These are phyloP conservation scores for Thalpophila matura DNA, from an alignment of 2,888 invertebrate genomes.

Conservation along the genomic window DNA sequence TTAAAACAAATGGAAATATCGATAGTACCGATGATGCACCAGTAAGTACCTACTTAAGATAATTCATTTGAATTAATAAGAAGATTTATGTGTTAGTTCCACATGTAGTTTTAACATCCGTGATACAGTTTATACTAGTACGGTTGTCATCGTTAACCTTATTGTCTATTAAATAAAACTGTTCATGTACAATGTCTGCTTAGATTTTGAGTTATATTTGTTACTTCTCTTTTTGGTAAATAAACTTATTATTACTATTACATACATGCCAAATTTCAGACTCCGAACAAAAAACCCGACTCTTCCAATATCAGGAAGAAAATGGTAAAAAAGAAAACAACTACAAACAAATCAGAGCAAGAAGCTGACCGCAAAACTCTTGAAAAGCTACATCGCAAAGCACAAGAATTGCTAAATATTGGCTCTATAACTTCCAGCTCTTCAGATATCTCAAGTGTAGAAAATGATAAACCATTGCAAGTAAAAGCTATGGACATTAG, in stretches of 20 bases:
- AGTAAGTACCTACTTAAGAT: slow-evolving; percentile 33
- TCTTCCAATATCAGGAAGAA: slow-evolving; percentile 42
- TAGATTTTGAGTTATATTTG: too few relatives aligned
- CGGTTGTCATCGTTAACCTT: too few relatives aligned
- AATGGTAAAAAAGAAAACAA: slow-evolving; percentile 46
- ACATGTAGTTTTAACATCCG: too few relatives aligned
- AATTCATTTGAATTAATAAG: not conserved
- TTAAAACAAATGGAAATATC: slow-evolving; percentile 54
- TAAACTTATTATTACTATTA: too few relatives aligned
- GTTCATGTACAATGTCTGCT: too few relatives aligned
- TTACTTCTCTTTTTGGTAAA: too few relatives aligned
- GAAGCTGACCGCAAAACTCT: slow-evolving; percentile 74
- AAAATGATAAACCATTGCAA: slow-evolving; percentile 57
- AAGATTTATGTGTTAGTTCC: too few relatives aligned
- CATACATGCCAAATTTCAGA: slow-evolving; percentile 45
- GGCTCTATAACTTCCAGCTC: slow-evolving; percentile 78
- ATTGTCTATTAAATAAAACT: too few relatives aligned
- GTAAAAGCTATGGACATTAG: slow-evolving; percentile 39
- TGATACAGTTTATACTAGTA: too few relatives aligned
- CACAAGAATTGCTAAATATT: slow-evolving; percentile 82
- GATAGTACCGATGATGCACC: slow-evolving; percentile 44
- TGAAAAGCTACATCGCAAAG: slow-evolving; percentile 83
- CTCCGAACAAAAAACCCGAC: slow-evolving; percentile 29
- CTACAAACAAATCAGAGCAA: slow-evolving; percentile 62
- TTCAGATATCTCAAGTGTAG: slow-evolving; percentile 76